Evolutionary conservation across 2,113 vertebrate genomes (phyloP), one percentile per base, ranked within the genome.

Genomic region (Chamaetylas fuelleborni): DNA sequence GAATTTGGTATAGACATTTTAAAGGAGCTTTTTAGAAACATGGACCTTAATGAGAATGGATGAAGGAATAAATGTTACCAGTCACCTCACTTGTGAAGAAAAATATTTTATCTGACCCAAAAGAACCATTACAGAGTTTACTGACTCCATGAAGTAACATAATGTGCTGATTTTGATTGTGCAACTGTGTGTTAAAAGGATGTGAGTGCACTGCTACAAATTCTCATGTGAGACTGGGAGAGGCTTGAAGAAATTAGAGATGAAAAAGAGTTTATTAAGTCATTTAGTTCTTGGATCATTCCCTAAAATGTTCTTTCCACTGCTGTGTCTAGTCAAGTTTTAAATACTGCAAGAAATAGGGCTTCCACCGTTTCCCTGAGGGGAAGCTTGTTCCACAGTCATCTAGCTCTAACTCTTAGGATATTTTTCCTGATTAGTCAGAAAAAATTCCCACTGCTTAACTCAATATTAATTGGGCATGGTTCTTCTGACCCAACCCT

Each of bases 71-170:
- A 91, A 95, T 78, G 53, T 95, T 95, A 90, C 79, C 38, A 91
- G 80, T 91, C 92, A 91, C 79, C 56, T 82, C 79, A 88, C 69
- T 78, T 88, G 87, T 54, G 81, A 96, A 96, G 93, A 90, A 92
- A 94, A 92, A 74, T 54, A 76, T 83, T 94, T 95, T 93, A 93
- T 79, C 94, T 93, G 95, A 86, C 92, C 89, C 95, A 80, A 38
- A 90, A 94, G 94, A 93, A 86, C 74, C 58, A 79, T 81, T 73
- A 86, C 67, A 73, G 92, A 88, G 42, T 95, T 92, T 96, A 86
- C 92, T 95, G 92, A 90, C 87, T 96, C 51, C 71, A 36, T 77
- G 81, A 94, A 92, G 66, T 94, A 94, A 95, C 89, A 95, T 93
- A 86, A 61, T 91, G 86, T 96, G 89, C 93, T 85, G 89, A 76